Conservation (phyloP, 2,888 invertebrate species). For the Kuschelorhynchus macadamiae region DNA sequence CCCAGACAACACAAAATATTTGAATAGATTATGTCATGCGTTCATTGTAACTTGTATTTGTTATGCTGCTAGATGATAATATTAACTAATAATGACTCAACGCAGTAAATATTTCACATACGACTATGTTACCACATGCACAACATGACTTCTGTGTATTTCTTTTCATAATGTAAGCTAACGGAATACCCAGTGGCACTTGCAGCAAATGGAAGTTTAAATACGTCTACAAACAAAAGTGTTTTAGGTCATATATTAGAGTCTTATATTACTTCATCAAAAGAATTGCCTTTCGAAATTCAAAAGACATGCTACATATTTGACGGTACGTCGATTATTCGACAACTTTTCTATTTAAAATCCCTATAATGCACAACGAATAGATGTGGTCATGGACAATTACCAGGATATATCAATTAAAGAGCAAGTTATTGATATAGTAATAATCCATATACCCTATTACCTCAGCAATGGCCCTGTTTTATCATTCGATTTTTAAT, state of each 20-base stretch:
- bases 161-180: background rate
- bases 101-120: no score
- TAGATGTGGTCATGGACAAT: conserved; percentile 1
- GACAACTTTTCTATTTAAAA: background rate
- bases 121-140: no score
- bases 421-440: background rate
- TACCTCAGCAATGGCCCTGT: background rate
- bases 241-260: no score
- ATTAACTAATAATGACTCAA: no score
- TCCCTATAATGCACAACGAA: background rate
- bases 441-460: background rate
- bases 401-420: conserved; percentile 1
- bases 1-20: no score
- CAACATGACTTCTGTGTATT: no score
- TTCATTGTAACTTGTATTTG: no score
- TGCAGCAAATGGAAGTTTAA: background rate
- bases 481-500: conserved; percentile 1
- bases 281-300: no score
- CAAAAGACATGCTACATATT: background rate
- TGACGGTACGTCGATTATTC: background rate
- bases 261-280: no score
- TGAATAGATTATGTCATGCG: no score
- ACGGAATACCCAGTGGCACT: background rate
- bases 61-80: no score
- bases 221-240: background rate